Conservation (phyloP, 2,888 invertebrate genomes). For the Parnassius mnemosyne region DNA sequence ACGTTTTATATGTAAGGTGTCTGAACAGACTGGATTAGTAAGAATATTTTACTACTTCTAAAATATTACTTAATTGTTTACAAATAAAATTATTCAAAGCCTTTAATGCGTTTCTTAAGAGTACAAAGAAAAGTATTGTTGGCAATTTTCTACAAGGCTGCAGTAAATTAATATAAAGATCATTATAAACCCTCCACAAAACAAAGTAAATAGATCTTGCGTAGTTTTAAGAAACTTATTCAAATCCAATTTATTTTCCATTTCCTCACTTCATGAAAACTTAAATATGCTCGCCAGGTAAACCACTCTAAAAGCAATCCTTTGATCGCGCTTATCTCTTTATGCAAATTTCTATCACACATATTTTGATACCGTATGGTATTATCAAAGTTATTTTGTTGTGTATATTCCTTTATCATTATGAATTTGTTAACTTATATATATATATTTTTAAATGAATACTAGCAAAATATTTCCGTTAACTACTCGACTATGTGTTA, state of each 20-base stretch:
- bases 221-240: constrained; percentile 73
- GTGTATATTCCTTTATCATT: neutral
- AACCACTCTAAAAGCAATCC: constrained; percentile 77
- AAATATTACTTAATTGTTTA: no score
- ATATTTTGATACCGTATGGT: constrained; percentile 50
- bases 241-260: constrained; percentile 80
- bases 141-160: constrained; percentile 38
- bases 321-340: constrained; percentile 75
- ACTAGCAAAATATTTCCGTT: no score
- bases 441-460: no score
- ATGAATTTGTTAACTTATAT: neutral
- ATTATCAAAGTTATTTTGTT: constrained; percentile 22
- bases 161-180: constrained; percentile 43
- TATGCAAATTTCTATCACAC: constrained; percentile 74
- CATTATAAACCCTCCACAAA: constrained; percentile 52
- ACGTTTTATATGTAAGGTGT: no score
- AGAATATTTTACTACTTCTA: no score
- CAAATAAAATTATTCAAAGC: no score
- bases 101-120: neutral
- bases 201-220: constrained; percentile 69
- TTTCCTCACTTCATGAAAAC: constrained; percentile 79
- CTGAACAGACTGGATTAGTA: no score
- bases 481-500: no score
- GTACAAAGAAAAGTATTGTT: constrained; percentile 10
- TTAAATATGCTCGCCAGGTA: constrained; percentile 78